Base-by-base conservation (phyloP, 1,140 invertebrate species). In the Diorhabda sublineata region DNA sequence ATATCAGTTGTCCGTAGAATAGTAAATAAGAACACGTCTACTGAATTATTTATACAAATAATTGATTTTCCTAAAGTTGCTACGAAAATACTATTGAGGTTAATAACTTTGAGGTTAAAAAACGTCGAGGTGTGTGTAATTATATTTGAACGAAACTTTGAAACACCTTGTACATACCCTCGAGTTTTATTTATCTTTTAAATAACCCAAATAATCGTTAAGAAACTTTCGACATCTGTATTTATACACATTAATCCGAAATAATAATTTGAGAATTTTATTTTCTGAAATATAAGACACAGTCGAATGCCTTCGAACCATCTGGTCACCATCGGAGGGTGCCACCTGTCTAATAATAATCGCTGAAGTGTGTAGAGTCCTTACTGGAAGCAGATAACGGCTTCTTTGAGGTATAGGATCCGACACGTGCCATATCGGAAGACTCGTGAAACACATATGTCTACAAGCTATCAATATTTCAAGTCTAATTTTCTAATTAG, bases 401-500 rank as follows among this genome's bases (percentile, higher is more conserved):
- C 61, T 62, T 62, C 61, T 62, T 62, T 62, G 61, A 62, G 42
- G 61, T 44, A n/a, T 52, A 52, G 47, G 47, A 9, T n/a, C 61
- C n/a, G 61, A 7, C 61, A 62, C 61, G 61, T 62, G 61, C 61
- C 61, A 5, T 62, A 11, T 59, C 58, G 8, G 44, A 62, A 11
- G 47, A 52, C 47, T 6, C n/a, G 47, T n/a, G 47, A 52, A n/a
- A 52, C 6, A 52, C 61, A 62, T 62, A 42, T 62, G 61, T 62
- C 3, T 11, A 9, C 1, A 8, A 6, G 61, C 45, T 62, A 62
- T 45, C 44, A 43, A 62, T 62, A 62, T 62, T 62, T 62, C 61
- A 44, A 7, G 8, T 62, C 42, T 62, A 62, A 62, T 62, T 62
- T 62, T 62, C 61, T 62, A 62, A 62, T 62, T 62, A 62, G 9